Percentiles rank a stretch among this genome's conserved stretches.
Conservation (phyloP, 2,888 invertebrate species). For the Abscondita cerata region DNA sequence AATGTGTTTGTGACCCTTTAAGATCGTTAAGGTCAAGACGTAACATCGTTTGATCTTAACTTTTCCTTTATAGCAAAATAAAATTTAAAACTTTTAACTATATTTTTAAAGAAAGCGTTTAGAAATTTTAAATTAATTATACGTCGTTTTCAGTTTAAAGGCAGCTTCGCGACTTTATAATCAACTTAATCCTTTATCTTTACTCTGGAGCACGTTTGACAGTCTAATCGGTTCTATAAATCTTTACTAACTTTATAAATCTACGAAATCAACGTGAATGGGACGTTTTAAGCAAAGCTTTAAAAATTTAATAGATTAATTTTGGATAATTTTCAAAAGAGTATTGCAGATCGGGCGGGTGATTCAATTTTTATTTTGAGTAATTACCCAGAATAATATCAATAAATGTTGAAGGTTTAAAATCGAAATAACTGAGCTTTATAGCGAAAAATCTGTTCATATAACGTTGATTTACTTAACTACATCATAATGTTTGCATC, state of each 20-base stretch:
- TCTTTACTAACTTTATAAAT: conserved; percentile 12
- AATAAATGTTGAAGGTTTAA: too few species aligned
- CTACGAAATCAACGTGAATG: conserved; percentile 3
- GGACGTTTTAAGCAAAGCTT: background rate
- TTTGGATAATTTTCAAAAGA: background rate
- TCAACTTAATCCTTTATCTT: conserved; percentile 20
- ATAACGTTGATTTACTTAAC: too few species aligned
- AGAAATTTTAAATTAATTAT: conserved; percentile 27
- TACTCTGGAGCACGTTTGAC: conserved; percentile 6
- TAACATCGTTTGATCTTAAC: conserved; percentile 22
- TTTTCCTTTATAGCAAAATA: conserved; percentile 23
- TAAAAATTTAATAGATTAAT: conserved; percentile 5
- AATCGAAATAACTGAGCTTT: too few species aligned
- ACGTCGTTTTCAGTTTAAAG: conserved; percentile 20
- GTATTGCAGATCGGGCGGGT: too few species aligned
- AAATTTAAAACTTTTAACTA: conserved; percentile 14
- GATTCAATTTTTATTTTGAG: too few species aligned
- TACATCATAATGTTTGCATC: too few species aligned
- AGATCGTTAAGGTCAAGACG: conserved; percentile 30
- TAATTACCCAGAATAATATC: too few species aligned
- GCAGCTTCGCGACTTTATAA: conserved; percentile 14
- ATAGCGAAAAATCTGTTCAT: too few species aligned
- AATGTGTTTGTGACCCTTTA: conserved; percentile 29
- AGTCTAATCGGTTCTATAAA: conserved; percentile 9
- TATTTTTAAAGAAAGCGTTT: conserved; percentile 10